Evolutionary conservation across 2,888 invertebrate species (phyloP).

Genomic region (Clunio marinus): DNA sequence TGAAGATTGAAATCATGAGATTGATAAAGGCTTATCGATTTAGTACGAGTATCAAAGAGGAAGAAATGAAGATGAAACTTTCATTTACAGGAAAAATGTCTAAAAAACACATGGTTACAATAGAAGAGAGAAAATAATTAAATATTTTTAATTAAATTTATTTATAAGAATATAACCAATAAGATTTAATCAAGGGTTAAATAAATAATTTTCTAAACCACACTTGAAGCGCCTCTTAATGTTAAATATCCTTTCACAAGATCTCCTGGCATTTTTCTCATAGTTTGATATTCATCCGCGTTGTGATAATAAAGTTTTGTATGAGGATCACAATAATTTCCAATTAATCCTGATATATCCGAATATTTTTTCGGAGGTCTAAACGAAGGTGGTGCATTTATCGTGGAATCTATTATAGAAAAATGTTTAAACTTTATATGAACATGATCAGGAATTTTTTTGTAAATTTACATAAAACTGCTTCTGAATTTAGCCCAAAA

Average conservation of each 20-base stretch:
- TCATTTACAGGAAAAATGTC: slow-evolving; percentile 18
- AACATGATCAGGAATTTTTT: too few relatives aligned
- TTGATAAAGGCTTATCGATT: slow-evolving; percentile 13
- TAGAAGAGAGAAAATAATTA: slow-evolving; percentile 8
- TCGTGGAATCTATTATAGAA: slow-evolving; percentile 73
- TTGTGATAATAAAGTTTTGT: slow-evolving; percentile 81
- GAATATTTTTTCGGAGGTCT: slow-evolving; percentile 91
- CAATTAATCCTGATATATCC: slow-evolving; percentile 82
- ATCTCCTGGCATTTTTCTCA: slow-evolving; percentile 83
- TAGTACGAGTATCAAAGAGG: neutral
- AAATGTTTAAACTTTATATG: slow-evolving; percentile 41
- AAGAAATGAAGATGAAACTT: slow-evolving; percentile 9
- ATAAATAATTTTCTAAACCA: slow-evolving; percentile 53
- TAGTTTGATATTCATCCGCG: slow-evolving; percentile 81
- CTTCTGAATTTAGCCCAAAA: slow-evolving; percentile 49
- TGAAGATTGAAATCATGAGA: neutral
- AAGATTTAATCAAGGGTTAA: neutral
- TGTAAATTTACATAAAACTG: slow-evolving; percentile 64
- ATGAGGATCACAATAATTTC: slow-evolving; percentile 86
- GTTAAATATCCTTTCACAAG: slow-evolving; percentile 86
- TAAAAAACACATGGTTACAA: neutral
- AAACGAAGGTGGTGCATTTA: slow-evolving; percentile 89
- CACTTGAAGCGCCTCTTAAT: slow-evolving; percentile 74
- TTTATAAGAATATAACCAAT: neutral
- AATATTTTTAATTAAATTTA: neutral